Conservation (phyloP, 2,797 vertebrate species). For the Meda fulgida region DNA sequence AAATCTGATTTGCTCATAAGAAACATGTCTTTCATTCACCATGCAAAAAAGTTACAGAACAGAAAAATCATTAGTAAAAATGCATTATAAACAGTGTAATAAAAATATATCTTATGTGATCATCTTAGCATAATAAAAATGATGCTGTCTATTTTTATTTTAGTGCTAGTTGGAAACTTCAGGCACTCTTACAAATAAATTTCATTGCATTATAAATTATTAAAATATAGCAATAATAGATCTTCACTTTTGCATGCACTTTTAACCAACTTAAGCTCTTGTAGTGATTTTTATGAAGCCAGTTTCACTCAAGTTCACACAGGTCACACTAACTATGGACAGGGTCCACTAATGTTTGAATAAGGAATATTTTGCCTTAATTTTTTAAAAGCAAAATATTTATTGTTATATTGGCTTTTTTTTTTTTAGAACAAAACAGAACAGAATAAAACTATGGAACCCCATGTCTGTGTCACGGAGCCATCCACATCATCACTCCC, state of each 20-base stretch:
- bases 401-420: neutral
- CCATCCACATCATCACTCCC: too few relatives aligned
- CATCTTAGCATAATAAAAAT: too few relatives aligned
- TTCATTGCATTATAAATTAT: neutral
- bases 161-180: neutral
- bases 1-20: slow-evolving; percentile 3
- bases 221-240: neutral
- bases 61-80: neutral
- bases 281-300: neutral
- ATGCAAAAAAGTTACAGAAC: neutral
- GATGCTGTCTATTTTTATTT: too few relatives aligned
- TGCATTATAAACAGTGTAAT: too few relatives aligned
- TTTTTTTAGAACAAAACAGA: neutral
- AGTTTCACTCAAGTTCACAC: neutral
- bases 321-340: neutral
- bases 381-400: neutral
- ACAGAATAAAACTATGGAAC: neutral
- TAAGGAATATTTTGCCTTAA: neutral
- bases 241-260: neutral
- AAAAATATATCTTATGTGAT: too few relatives aligned
- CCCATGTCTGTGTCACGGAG: too few relatives aligned
- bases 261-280: neutral
- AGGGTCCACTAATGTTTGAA: neutral
- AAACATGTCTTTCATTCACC: neutral
- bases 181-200: neutral